Evolutionary conservation across 2,797 vertebrate genomes (phyloP), one percentile per base, ranked within the genome.

Genomic region (Phrynocephalus guinanensis): DNA sequence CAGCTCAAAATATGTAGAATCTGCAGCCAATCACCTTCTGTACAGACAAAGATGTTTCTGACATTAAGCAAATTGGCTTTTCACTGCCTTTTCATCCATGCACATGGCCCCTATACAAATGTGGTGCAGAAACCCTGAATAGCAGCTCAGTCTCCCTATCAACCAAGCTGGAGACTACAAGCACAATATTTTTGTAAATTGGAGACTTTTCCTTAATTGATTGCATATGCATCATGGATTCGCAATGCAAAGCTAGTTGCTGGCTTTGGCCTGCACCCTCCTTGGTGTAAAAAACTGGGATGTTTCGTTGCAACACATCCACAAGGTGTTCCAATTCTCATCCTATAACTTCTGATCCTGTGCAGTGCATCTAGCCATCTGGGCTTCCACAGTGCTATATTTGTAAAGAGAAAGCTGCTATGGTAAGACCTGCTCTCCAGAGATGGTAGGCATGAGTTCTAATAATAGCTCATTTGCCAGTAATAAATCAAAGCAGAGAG

Each of bases 401-500:
- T 89, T 87, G 84, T 8, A 1, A 63, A 87, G 86, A 88, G 68
- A 70, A 48, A 93, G 87, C 89, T 80, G 88, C 79, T 22, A 60
- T 67, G 44, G 33, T 85, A 30, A 48, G 13, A 33, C 2, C 13
- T 75, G 2, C 70, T 89, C 86, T 93, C 89, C 89, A 86, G 28
- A 6, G 71, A 92, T 90, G n/a, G 0, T 4, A 80, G 84, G 28
- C n/a, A 7, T 0, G 6, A 44, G 85, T 30, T 71, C 82, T 85
- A 56, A 68, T 24, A 87, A 67, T 0, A 30, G 87, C 89, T 91
- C 3, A 24, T 44, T 18, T 86, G 77, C 63, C 63, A 63, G 1
- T 75, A 89, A 81, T 84, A 71, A 68, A 88, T 87, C 26, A 33
- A 84, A 89, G 88, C 76, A 56, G 90, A 91, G 79, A 83, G 70